Evolutionary conservation across 2,797 vertebrate species (phyloP), one percentile per base, ranked within the genome.

Genomic region (Streptopelia turtur): DNA sequence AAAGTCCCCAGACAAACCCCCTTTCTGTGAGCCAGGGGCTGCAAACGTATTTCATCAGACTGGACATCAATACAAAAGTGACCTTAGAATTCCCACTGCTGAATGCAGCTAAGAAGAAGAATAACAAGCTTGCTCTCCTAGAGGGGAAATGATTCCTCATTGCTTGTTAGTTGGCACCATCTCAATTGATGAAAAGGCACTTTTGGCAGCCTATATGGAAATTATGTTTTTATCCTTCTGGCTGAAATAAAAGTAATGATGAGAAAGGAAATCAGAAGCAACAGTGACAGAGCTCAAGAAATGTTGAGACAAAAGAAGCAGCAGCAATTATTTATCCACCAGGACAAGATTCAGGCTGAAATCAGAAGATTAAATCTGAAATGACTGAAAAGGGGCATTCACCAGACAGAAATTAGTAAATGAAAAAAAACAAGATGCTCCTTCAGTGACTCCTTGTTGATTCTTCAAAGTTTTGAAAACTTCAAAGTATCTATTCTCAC

Each of bases 241-340:
- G 56, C 68, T 71, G 75, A 91, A 95, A 89, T 83, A 15, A 87
- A 92, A 87, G 45, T 68, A 91, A 70, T 22, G 39, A 90, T 78
- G 57, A 89, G 50, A 84, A 78, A 79, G 89, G 7, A 89, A 95
- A 83, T 77, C 65, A 91, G 53, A 80, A 92, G 70, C 71, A 83
- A 35, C 52, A 68, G 60, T 80, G 56, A 68, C 33, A 92, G 75
- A 89, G 43, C 68, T 89, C 52, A 93, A 79, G 43, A 91, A 84
- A 77, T 63, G 25, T 35, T 89, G 59, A 89, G 56, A 74, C 17
- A 82, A 56, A 94, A 83, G 49, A 81, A 79, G 27, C 17, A 84
- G 25, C 55, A 85, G 43, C 16, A 65, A 22, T 41, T 30, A 22
- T 15, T 88, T 81, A 88, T 45, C 20, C 20, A 83, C 10, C 6